Evolutionary conservation across 2,113 vertebrate species (phyloP).

Genomic region (Willisornis vidua): DNA sequence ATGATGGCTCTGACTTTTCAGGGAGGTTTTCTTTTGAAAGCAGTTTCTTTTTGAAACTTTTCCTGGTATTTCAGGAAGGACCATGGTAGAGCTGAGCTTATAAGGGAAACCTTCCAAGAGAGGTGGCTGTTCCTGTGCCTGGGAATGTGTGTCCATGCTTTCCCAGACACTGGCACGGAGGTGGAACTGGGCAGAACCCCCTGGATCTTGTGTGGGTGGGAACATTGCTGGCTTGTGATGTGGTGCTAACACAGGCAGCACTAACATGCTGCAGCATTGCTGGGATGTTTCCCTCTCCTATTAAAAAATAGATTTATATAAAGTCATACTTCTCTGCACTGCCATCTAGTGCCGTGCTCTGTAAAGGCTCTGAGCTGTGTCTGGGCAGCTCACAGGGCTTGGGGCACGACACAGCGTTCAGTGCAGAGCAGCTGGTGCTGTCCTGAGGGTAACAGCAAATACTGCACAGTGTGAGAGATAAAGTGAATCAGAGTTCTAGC

Average conservation of each 20-base stretch:
- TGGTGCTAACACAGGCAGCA: background rate
- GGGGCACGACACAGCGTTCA: background rate
- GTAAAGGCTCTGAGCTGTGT: background rate
- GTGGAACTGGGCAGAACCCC: background rate
- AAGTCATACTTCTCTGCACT: conserved; percentile 25
- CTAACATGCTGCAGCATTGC: background rate
- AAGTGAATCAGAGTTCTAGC: background rate
- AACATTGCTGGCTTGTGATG: background rate
- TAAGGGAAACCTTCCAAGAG: background rate
- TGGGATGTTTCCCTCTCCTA: background rate
- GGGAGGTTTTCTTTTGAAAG: background rate
- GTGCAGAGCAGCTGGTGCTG: background rate
- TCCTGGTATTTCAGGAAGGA: background rate
- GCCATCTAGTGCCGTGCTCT: conserved; percentile 19
- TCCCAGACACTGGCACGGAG: accelerated
- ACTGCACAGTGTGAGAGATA: background rate
- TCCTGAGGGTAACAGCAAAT: background rate
- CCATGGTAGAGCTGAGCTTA: background rate
- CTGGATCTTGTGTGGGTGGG: background rate
- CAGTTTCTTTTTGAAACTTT: background rate
- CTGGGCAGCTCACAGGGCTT: background rate
- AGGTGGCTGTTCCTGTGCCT: no score
- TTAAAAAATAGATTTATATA: background rate
- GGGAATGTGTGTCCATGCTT: accelerated
- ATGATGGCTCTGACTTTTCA: accelerated